Conservation (phyloP, 2,888 invertebrate species). For the Trichopoda pennipes region DNA sequence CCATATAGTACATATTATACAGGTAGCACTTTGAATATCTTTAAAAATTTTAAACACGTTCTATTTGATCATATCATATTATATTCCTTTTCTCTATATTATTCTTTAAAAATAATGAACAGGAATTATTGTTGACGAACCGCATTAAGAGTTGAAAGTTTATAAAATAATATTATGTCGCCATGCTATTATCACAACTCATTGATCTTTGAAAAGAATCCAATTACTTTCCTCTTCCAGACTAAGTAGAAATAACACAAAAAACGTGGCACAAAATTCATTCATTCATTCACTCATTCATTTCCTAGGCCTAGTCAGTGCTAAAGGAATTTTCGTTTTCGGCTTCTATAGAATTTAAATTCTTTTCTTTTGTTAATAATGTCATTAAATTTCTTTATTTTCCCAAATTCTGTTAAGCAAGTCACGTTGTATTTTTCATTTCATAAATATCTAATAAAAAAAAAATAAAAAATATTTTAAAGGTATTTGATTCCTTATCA, state of each 20-base stretch:
- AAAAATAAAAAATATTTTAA: not conserved
- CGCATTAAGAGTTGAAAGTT: slow-evolving; percentile 8
- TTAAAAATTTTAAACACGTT: slow-evolving; percentile 30
- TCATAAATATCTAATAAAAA: too few relatives aligned
- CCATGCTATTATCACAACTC: slow-evolving; percentile 60
- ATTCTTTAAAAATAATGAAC: not conserved
- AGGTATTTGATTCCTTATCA: slow-evolving; percentile 7
- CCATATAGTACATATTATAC: not conserved
- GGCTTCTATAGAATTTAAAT: slow-evolving; percentile 18
- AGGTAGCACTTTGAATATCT: not conserved
- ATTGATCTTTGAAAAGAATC: slow-evolving; percentile 51
- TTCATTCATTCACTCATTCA: too few relatives aligned
- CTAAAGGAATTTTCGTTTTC: not conserved
- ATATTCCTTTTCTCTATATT: not conserved
- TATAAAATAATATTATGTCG: slow-evolving; percentile 51
- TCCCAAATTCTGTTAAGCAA: slow-evolving; percentile 11
- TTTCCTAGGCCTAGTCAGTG: slow-evolving; percentile 9
- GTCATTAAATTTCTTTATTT: slow-evolving; percentile 45
- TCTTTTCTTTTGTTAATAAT: slow-evolving; percentile 29
- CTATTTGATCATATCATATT: not conserved
- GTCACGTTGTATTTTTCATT: slow-evolving; percentile 30
- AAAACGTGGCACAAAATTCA: slow-evolving; percentile 5
- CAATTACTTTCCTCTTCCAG: not conserved
- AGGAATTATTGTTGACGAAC: slow-evolving; percentile 7
- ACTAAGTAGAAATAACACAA: not conserved